A percentile compares a stretch with the other conserved stretches of the same genome.
Conservation (phyloP, 1,140 invertebrate genomes). For the Choristoneura fumiferana region DNA sequence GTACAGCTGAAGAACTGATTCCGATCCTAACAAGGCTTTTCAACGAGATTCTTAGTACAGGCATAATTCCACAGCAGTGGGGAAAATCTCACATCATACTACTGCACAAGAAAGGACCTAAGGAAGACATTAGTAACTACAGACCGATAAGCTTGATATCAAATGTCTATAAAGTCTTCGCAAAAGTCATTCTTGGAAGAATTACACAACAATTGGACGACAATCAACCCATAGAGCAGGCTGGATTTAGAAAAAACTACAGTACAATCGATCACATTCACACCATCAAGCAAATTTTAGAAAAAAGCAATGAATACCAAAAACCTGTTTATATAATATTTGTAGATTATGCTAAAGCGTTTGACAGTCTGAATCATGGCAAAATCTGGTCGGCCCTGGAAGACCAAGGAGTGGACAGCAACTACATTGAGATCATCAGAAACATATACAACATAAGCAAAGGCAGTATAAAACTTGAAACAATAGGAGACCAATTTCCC, state of each 20-base stretch:
- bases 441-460: constrained; percentile 16
- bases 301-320: constrained; percentile 28
- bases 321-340: constrained; percentile 24
- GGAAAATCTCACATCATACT: constrained; percentile 14
- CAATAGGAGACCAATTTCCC: neutral
- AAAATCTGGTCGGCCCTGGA: neutral
- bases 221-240: constrained; percentile 10
- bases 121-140: constrained; percentile 13
- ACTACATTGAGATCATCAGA: constrained; percentile 14
- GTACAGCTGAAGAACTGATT: constrained; percentile 19
- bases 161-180: too few species aligned
- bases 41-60: neutral
- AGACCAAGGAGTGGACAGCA: constrained; percentile 19
- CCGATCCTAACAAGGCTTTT: constrained; percentile 21
- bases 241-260: neutral
- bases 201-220: neutral
- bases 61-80: neutral
- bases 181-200: neutral
- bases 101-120: constrained; percentile 25
- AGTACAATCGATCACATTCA: constrained; percentile 19
- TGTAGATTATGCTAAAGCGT: constrained; percentile 22
- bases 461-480: constrained; percentile 25
- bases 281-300: constrained; percentile 20
- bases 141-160: neutral
- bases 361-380: neutral